These are phyloP conservation scores for Leptinotarsa peninsularis DNA, from an alignment of 2,888 invertebrate species.

Conservation along the genomic window DNA sequence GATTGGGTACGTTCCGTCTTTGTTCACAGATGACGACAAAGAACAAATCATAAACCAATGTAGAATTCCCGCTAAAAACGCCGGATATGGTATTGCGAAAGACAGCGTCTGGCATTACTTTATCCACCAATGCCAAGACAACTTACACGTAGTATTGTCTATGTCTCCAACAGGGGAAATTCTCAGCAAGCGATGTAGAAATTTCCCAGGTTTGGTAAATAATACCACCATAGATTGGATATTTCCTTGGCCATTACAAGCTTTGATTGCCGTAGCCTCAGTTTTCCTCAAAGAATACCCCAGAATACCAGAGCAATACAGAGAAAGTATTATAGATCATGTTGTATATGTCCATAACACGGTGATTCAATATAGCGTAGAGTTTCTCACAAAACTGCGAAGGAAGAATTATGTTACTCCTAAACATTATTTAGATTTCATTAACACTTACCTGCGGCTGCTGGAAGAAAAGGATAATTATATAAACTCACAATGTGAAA, in stretches of 20 bases:
- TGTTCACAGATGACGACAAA: slow-evolving; percentile 91
- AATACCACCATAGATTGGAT: slow-evolving; percentile 95
- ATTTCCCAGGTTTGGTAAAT: slow-evolving; percentile 92
- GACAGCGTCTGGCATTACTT: slow-evolving; percentile 91
- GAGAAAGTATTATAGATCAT: slow-evolving; percentile 81
- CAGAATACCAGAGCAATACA: slow-evolving; percentile 61
- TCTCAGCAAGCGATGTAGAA: slow-evolving; percentile 85
- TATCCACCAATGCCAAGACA: slow-evolving; percentile 79
- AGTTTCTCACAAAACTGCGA: slow-evolving; percentile 80
- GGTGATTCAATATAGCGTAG: slow-evolving; percentile 77
- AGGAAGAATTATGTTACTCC: slow-evolving; percentile 91
- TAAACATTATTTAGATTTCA: slow-evolving; percentile 90
- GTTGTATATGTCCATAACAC: slow-evolving; percentile 88
- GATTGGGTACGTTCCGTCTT: slow-evolving; percentile 85
- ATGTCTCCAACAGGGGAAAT: slow-evolving; percentile 91
- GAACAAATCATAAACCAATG: slow-evolving; percentile 81
- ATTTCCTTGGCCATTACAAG: slow-evolving; percentile 93
- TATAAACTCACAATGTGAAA: slow-evolving; percentile 75
- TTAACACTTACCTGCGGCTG: slow-evolving; percentile 81
- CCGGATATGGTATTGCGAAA: slow-evolving; percentile 80
- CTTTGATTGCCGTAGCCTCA: slow-evolving; percentile 87
- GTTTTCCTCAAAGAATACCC: slow-evolving; percentile 80
- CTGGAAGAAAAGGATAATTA: slow-evolving; percentile 78
- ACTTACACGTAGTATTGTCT: slow-evolving; percentile 89
- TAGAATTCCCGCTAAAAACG: slow-evolving; percentile 76